Conservation (phyloP, 2,797 vertebrate genomes). For the Phoebastria nigripes region DNA sequence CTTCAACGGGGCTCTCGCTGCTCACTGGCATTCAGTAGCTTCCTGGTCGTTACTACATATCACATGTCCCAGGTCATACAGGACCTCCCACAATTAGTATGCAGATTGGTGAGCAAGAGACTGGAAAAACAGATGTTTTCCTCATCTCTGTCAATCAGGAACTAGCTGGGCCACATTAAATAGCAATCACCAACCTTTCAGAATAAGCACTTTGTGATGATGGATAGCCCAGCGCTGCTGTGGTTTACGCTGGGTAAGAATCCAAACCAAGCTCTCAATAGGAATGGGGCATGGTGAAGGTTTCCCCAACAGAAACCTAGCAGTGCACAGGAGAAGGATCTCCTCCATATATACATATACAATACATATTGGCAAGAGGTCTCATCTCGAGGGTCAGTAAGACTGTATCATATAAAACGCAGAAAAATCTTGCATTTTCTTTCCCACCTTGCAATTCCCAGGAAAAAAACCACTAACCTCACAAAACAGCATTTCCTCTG, state of each 20-base stretch:
- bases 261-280: not conserved
- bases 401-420: not conserved
- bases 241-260: not conserved
- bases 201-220: not conserved
- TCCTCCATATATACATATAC: not conserved
- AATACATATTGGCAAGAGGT: not conserved
- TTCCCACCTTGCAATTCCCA: not conserved
- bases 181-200: not conserved
- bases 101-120: not conserved
- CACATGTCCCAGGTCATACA: not conserved
- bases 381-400: not conserved
- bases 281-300: not conserved
- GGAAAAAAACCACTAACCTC: not conserved
- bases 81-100: not conserved
- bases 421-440: not conserved
- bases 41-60: not conserved
- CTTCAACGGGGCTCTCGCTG: fast-evolving
- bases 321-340: not conserved
- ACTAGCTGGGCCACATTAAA: slow-evolving; percentile 12
- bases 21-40: not conserved
- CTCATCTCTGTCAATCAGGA: slow-evolving; percentile 15
- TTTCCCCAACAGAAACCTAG: not conserved
- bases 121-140: not conserved
- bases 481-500: not conserved
- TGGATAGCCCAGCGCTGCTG: not conserved